Evolutionary conservation across 1,140 invertebrate genomes (phyloP).

Genomic region (Zaprionus camerounensis): DNA sequence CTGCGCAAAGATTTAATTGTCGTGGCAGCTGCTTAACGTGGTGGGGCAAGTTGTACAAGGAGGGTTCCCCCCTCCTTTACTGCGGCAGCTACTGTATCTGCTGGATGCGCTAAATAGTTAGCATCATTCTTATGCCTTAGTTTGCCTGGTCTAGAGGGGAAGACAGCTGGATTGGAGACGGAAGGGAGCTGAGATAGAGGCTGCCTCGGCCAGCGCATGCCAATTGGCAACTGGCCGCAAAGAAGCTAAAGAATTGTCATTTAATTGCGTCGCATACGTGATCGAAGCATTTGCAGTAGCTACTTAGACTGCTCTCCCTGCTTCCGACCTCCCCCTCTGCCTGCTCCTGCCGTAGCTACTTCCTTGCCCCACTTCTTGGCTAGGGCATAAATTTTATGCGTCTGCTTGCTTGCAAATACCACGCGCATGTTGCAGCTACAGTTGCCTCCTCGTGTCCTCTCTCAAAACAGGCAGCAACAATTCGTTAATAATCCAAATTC

Average conservation of each 20-base stretch:
- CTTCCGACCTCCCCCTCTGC: neutral
- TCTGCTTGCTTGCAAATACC: constrained; percentile 65
- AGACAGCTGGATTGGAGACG: neutral
- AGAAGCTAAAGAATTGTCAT: constrained; percentile 82
- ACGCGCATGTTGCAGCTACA: neutral
- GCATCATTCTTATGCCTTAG: constrained; percentile 82
- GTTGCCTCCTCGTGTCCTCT: constrained; percentile 36
- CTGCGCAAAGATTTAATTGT: constrained; percentile 83
- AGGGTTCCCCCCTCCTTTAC: neutral
- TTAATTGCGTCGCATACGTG: constrained; percentile 82
- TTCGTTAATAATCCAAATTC: constrained; percentile 83
- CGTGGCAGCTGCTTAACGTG: constrained; percentile 49
- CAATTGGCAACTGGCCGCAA: constrained; percentile 67
- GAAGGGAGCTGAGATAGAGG: neutral
- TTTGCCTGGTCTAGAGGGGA: constrained; percentile 41
- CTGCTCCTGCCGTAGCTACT: neutral
- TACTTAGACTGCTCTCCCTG: constrained; percentile 13
- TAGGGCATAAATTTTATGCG: constrained; percentile 77
- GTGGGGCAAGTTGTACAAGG: neutral
- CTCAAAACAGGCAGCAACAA: constrained; percentile 65
- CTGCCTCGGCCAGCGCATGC: constrained; percentile 55
- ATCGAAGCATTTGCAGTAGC: constrained; percentile 75
- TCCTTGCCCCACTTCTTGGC: constrained; percentile 17
- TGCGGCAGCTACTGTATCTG: constrained; percentile 72
- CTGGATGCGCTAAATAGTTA: constrained; percentile 81